Conservation (phyloP, 2,113 vertebrate genomes). For the Haemorhous mexicanus region DNA sequence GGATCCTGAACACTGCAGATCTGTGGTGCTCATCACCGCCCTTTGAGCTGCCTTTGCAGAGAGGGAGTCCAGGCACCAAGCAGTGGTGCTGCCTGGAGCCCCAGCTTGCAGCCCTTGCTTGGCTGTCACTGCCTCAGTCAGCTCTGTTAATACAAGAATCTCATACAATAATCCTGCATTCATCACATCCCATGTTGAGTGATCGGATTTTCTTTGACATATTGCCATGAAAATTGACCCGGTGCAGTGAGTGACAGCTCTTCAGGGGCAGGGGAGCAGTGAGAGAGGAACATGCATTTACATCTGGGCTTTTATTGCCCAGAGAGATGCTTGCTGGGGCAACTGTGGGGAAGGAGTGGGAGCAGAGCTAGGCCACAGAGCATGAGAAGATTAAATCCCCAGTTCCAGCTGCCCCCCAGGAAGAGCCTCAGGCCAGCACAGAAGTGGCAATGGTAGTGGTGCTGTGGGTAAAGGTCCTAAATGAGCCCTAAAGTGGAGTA, state of each 20-base stretch:
- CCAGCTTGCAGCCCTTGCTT: background rate
- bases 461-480: background rate
- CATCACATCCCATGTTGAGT: conserved; percentile 34
- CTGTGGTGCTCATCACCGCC: background rate
- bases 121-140: background rate
- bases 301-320: background rate
- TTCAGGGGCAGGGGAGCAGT: background rate
- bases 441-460: background rate
- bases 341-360: background rate
- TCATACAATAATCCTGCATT: conserved; percentile 48
- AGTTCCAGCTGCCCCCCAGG: background rate
- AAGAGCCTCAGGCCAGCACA: background rate
- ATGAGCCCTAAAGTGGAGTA: background rate
- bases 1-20: background rate
- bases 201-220: conserved; percentile 64
- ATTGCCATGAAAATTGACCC: conserved; percentile 52
- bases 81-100: background rate
- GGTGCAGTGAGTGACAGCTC: conserved; percentile 41
- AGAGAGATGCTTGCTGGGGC: background rate
- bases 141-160: conserved; percentile 18
- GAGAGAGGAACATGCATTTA: background rate
- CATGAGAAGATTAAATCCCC: background rate
- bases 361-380: background rate
- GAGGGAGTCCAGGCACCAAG: background rate
- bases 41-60: background rate